Conservation (phyloP, 2,113 vertebrate genomes). For the Pygoscelis antarcticus region DNA sequence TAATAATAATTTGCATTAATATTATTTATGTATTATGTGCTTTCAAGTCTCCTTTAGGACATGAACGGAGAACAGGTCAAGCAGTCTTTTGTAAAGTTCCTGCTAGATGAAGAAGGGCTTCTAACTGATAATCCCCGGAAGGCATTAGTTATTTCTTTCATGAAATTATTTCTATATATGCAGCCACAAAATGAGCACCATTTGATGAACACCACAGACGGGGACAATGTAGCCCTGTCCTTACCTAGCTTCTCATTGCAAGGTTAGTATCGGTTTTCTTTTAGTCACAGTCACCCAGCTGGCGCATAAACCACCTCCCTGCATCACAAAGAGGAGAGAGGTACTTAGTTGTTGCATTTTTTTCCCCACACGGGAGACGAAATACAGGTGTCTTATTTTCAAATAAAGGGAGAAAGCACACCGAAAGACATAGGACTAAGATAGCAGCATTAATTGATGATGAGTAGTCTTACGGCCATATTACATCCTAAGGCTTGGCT, state of each 20-base stretch:
- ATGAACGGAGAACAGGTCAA: not conserved
- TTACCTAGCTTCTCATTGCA: constrained; percentile 9
- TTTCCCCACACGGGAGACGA: not conserved
- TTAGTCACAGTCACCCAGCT: not conserved
- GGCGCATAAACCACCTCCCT: not conserved
- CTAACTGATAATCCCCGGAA: not conserved
- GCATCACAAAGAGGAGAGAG: not conserved
- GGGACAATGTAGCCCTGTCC: not conserved
- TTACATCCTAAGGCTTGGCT: not conserved
- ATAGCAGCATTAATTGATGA: not conserved
- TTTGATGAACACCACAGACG: constrained; percentile 10
- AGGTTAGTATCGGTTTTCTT: constrained; percentile 32
- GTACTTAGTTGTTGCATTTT: not conserved
- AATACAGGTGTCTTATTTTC: not conserved
- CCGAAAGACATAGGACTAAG: not conserved
- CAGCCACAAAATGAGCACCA: not conserved
- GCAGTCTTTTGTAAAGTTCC: not conserved
- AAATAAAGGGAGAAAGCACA: not conserved
- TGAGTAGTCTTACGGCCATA: not conserved
- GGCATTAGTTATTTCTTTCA: not conserved
- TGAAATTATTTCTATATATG: not conserved
- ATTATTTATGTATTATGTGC: not conserved
- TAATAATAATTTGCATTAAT: not conserved
- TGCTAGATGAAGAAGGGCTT: not conserved
- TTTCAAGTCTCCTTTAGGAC: not conserved